Evolutionary conservation across 2,113 vertebrate species (phyloP).

Genomic region (Colistium nudipinnis): DNA sequence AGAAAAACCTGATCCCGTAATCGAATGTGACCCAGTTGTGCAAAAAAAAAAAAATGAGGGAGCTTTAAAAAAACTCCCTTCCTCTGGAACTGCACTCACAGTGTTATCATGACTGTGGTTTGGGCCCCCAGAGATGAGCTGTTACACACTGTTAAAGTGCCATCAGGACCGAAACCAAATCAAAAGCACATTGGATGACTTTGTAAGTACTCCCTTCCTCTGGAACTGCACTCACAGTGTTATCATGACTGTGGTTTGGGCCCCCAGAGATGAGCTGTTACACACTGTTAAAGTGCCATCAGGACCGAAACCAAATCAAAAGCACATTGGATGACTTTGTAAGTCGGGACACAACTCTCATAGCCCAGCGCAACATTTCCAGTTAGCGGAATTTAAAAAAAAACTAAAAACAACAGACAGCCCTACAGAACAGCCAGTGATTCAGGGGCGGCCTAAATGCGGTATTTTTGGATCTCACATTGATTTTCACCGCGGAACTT

Average conservation of each 20-base stretch:
- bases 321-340: constrained; percentile 44
- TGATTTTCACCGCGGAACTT: constrained; percentile 3
- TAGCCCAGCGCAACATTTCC: constrained; percentile 16
- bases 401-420: too few relatives aligned
- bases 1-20: constrained; percentile 43
- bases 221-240: constrained; percentile 38
- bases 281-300: constrained; percentile 42
- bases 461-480: neutral
- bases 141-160: constrained; percentile 45
- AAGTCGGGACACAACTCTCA: constrained; percentile 17
- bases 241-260: constrained; percentile 34
- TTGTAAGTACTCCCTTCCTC: constrained; percentile 22
- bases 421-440: neutral
- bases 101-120: constrained; percentile 43
- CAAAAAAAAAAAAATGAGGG: constrained; percentile 25
- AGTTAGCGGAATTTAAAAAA: constrained; percentile 21
- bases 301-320: constrained; percentile 47
- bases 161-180: constrained; percentile 42
- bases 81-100: constrained; percentile 32
- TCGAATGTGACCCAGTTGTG: constrained; percentile 36
- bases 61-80: constrained; percentile 24
- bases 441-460: neutral
- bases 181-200: constrained; percentile 53
- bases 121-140: constrained; percentile 39
- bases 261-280: constrained; percentile 45